These are phyloP conservation scores for Spodoptera exigua DNA, from an alignment of 2,888 invertebrate genomes.

Conservation along the genomic window DNA sequence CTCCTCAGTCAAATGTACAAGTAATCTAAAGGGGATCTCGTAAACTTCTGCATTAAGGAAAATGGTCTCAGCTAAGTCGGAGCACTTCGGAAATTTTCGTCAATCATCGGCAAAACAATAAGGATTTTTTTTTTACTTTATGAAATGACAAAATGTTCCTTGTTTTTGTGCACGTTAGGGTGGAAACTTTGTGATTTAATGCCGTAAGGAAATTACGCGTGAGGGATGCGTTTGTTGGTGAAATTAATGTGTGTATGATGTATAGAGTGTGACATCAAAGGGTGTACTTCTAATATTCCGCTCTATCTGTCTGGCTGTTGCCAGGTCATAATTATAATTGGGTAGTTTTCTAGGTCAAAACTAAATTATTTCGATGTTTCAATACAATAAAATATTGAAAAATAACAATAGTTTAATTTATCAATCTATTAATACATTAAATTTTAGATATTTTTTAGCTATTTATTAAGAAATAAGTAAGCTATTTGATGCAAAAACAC, in stretches of 20 bases:
- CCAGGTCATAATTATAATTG: too few species aligned
- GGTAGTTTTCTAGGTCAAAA: too few species aligned
- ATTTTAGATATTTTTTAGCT: too few species aligned
- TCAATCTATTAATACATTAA: too few species aligned
- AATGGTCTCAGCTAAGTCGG: conserved; percentile 40
- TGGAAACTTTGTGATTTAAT: conserved; percentile 20
- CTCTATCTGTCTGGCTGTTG: too few species aligned
- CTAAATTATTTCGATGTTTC: too few species aligned
- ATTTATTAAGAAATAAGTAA: too few species aligned
- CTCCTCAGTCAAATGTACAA: conserved; percentile 1
- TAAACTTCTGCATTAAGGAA: conserved; percentile 48
- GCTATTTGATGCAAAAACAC: too few species aligned
- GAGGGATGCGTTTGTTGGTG: background rate
- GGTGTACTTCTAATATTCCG: too few species aligned
- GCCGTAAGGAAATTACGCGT: background rate
- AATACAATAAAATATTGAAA: too few species aligned
- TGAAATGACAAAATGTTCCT: conserved; percentile 19
- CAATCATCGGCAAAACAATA: conserved; percentile 42
- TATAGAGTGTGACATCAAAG: too few species aligned
- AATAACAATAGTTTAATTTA: too few species aligned
- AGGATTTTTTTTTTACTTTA: conserved; percentile 29
- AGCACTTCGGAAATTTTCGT: conserved; percentile 19
- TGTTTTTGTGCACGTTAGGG: conserved; percentile 27
- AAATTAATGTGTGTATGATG: background rate
- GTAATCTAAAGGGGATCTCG: conserved; percentile 13